These are phyloP conservation scores for Chromoteleia sp. DNA, from an alignment of 2,888 invertebrate species.

Conservation along the genomic window DNA sequence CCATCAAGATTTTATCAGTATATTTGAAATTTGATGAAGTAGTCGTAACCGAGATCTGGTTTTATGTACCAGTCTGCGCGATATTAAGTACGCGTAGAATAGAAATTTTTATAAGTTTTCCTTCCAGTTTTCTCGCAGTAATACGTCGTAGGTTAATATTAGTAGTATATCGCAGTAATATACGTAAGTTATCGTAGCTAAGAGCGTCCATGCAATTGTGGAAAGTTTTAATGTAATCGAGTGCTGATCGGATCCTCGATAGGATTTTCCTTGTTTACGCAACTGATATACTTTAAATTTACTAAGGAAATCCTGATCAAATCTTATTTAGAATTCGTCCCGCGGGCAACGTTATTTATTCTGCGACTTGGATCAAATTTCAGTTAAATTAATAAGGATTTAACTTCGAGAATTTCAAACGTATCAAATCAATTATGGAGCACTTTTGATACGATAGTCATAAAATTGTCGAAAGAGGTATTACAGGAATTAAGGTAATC, in stretches of 20 bases:
- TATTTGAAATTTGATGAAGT: constrained; percentile 51
- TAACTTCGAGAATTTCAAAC: constrained; percentile 23
- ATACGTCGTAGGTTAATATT: constrained; percentile 18
- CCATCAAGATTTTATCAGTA: constrained; percentile 15
- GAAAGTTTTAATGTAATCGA: constrained; percentile 39
- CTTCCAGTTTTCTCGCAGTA: constrained; percentile 2
- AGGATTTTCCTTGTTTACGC: constrained; percentile 23
- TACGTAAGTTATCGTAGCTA: too few relatives aligned
- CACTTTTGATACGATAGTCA: not conserved
- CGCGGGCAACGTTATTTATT: not conserved
- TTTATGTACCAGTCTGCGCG: constrained; percentile 21
- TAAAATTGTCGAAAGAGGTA: not conserved
- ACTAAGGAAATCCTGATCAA: constrained; percentile 12
- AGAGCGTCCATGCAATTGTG: constrained; percentile 11
- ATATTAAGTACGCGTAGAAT: constrained; percentile 35
- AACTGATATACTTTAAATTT: constrained; percentile 27
- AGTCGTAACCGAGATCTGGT: constrained; percentile 23
- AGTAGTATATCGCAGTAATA: too few relatives aligned
- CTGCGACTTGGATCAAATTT: constrained; percentile 3
- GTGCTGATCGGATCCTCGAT: constrained; percentile 22
- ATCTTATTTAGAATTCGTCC: constrained; percentile 26
- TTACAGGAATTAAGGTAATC: constrained; percentile 12
- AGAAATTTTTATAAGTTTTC: constrained; percentile 37
- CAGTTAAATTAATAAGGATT: constrained; percentile 14
- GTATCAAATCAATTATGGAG: constrained; percentile 5